Conservation (phyloP, 2,797 vertebrate species). For the Smutsia gigantea region DNA sequence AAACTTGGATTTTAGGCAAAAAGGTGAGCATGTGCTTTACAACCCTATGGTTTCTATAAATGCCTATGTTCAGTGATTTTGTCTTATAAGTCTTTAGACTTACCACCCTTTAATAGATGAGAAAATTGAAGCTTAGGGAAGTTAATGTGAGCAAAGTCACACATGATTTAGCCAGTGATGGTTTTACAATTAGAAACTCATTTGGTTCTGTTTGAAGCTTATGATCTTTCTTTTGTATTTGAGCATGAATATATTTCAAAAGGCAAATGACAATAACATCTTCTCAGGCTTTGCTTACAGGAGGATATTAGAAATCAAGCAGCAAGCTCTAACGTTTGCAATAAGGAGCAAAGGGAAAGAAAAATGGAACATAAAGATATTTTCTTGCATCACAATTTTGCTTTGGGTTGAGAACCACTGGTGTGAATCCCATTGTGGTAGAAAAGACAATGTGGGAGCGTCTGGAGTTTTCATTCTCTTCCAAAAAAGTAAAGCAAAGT, state of each 20-base stretch:
- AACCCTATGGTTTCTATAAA: neutral
- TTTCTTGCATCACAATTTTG: neutral
- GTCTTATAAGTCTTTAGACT: neutral
- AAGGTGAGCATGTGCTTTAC: neutral
- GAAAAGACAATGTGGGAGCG: neutral
- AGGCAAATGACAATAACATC: neutral
- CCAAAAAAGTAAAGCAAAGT: constrained; percentile 40
- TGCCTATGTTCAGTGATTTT: neutral
- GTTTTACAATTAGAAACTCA: neutral
- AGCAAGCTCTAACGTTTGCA: neutral
- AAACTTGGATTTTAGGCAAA: neutral
- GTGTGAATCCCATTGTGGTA: neutral
- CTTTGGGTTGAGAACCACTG: neutral
- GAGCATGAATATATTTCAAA: neutral
- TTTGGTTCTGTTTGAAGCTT: neutral
- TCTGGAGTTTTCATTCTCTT: neutral
- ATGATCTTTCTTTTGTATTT: neutral
- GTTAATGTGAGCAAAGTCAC: neutral
- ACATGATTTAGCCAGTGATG: neutral
- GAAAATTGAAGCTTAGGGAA: constrained; percentile 1
- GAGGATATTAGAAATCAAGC: neutral
- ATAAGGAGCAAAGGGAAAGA: neutral
- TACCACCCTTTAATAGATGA: neutral
- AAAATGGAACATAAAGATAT: neutral
- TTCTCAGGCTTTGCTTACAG: neutral